phyloP scores from a whole-genome alignment of 2,888 invertebrate species.

The Drosophila diplacantha region DNA sequence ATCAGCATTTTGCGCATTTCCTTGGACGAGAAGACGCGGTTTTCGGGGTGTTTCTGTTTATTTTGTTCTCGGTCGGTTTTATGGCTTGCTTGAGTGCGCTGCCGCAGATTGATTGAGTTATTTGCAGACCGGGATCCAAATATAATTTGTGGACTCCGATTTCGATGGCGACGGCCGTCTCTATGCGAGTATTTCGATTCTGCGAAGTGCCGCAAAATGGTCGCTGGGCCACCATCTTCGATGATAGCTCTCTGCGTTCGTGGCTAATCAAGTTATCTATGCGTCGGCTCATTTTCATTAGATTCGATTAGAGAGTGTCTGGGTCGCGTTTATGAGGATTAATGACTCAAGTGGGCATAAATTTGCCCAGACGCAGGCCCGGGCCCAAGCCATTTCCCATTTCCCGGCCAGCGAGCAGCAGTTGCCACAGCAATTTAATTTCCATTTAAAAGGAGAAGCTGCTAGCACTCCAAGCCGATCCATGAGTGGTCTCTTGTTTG shows the following conservation, averaged over 20 bases:
- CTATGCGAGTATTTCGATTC: not conserved
- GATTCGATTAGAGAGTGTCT: conserved; percentile 58
- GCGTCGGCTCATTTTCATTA: conserved; percentile 55
- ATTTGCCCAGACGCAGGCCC: conserved; percentile 35
- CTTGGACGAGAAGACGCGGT: conserved; percentile 36
- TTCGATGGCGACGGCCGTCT: not conserved
- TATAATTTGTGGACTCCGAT: conserved; percentile 16
- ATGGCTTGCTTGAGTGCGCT: conserved; percentile 56
- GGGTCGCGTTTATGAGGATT: conserved; percentile 60
- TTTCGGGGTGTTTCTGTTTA: conserved; percentile 41
- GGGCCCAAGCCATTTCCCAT: conserved; percentile 1
- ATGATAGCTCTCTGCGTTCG: conserved; percentile 12
- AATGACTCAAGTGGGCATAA: conserved; percentile 67
- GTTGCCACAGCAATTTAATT: conserved; percentile 61
- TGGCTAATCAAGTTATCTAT: conserved; percentile 54
- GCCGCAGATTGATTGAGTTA: conserved; percentile 64
- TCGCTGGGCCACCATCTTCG: conserved; percentile 1
- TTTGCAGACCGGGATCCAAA: conserved; percentile 34
- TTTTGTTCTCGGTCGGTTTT: conserved; percentile 56
- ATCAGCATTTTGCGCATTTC: conserved; percentile 59
- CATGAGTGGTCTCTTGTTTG: conserved; percentile 33
- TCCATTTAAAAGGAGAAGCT: conserved; percentile 55
- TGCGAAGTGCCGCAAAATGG: not conserved
- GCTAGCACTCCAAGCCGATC: conserved; percentile 19
- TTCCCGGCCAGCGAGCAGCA: conserved; percentile 28